These are phyloP conservation scores for Loxodonta africana DNA, from an alignment of 2,113 vertebrate genomes.

Conservation along the genomic window DNA sequence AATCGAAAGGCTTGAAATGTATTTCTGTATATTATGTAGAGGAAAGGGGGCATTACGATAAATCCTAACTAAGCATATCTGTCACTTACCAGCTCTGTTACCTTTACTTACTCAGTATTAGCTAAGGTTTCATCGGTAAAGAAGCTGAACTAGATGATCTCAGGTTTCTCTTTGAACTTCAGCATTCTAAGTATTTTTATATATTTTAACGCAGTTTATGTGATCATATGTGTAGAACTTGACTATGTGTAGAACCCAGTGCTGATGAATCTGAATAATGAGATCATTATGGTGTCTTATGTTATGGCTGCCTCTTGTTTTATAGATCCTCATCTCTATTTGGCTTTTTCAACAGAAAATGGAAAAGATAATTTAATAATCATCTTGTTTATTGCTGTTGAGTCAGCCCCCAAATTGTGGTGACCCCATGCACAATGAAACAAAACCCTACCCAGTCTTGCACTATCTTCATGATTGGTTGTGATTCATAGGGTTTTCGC, in stretches of 20 bases:
- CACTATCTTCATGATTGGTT: background rate
- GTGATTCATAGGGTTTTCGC: background rate
- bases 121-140: background rate
- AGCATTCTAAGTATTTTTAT: background rate
- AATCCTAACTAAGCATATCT: background rate
- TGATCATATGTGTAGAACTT: background rate
- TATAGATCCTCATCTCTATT: background rate
- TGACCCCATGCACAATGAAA: background rate
- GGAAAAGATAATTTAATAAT: background rate
- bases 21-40: background rate
- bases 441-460: background rate
- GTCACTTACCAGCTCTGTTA: background rate
- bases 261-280: background rate
- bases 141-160: background rate
- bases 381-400: background rate
- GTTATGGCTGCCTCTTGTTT: background rate
- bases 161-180: background rate
- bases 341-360: background rate
- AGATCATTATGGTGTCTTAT: conserved; percentile 35
- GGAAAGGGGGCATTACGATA: background rate
- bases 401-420: background rate
- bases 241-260: background rate
- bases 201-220: background rate
- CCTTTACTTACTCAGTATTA: background rate
- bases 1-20: background rate